A percentile compares a stretch with the other conserved stretches of the same genome.
phyloP scores from a whole-genome alignment of 2,888 invertebrate genomes.

The Hypselothyrea guttata region DNA sequence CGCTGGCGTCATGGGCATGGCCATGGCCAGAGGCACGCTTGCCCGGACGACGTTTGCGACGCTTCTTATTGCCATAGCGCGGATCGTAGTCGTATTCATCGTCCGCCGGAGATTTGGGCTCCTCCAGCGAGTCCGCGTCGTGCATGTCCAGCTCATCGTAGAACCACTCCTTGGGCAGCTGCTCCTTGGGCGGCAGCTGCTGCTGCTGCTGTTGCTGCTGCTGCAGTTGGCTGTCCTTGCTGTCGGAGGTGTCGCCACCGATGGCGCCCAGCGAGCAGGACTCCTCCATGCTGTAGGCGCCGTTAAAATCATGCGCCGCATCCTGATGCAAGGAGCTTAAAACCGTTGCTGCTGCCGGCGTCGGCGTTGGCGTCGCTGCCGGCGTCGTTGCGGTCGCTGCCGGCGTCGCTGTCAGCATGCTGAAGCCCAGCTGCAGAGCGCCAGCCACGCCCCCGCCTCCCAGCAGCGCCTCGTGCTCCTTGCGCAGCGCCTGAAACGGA shows the following conservation, averaged over 20 bases:
- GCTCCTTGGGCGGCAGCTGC: slow-evolving; percentile 89
- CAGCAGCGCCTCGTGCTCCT: slow-evolving; percentile 79
- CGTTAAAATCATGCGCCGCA: slow-evolving; percentile 80
- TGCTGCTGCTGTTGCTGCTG: slow-evolving; percentile 89
- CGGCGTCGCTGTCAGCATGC: slow-evolving; percentile 58
- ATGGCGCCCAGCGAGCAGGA: slow-evolving; percentile 82
- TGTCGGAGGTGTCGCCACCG: slow-evolving; percentile 84
- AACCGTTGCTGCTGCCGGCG: slow-evolving; percentile 56
- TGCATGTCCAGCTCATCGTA: slow-evolving; percentile 94
- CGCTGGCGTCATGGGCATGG: no score
- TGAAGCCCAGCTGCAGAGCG: no score
- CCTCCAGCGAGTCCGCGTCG: slow-evolving; percentile 95
- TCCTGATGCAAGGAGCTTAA: slow-evolving; percentile 61
- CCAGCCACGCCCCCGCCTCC: slow-evolving; percentile 56
- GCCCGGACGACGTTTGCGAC: slow-evolving; percentile 81
- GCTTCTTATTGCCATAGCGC: slow-evolving; percentile 82
- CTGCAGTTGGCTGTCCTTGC: slow-evolving; percentile 89
- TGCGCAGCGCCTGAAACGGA: slow-evolving; percentile 81
- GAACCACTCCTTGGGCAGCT: slow-evolving; percentile 92
- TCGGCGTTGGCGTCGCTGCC: slow-evolving; percentile 56
- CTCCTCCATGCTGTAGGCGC: slow-evolving; percentile 80
- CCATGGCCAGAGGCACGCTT: slow-evolving; percentile 72
- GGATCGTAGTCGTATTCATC: slow-evolving; percentile 95
- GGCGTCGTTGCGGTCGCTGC: slow-evolving; percentile 57
- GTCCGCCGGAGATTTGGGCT: slow-evolving; percentile 94